Conservation (phyloP, 2,888 invertebrate species). For the Drosophila mettleri region DNA sequence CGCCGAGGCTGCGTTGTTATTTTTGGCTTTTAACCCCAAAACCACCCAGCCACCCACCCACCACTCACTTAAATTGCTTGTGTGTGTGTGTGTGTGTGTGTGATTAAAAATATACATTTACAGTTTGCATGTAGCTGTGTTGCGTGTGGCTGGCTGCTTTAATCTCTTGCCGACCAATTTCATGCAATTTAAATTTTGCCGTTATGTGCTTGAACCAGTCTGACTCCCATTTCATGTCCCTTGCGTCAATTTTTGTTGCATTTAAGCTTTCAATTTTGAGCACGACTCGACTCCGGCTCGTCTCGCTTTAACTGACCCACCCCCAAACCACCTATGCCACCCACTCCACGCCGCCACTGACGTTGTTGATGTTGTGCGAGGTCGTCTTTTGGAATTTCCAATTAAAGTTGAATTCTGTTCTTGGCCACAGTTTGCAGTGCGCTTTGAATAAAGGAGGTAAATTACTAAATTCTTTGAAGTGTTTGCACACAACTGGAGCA, state of each 20-base stretch:
- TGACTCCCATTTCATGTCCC: conserved; percentile 21
- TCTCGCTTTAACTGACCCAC: conserved; percentile 51
- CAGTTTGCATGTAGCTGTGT: conserved; percentile 13
- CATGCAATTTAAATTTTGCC: conserved; percentile 67
- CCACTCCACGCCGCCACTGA: neutral
- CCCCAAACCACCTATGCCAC: neutral
- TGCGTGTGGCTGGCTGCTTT: conserved; percentile 58
- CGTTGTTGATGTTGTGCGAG: conserved; percentile 59
- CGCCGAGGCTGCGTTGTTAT: conserved; percentile 57
- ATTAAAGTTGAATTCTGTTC: conserved; percentile 43
- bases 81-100: conserved; percentile 26
- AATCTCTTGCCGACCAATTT: conserved; percentile 73
- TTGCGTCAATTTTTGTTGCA: conserved; percentile 55
- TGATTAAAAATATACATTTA: conserved; percentile 10
- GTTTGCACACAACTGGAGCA: neutral
- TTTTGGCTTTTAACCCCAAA: conserved; percentile 74
- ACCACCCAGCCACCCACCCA: conserved; percentile 21
- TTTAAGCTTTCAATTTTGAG: conserved; percentile 64
- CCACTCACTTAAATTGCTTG: conserved; percentile 66
- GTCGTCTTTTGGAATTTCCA: conserved; percentile 51
- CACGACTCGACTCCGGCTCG: conserved; percentile 7
- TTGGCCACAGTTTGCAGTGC: conserved; percentile 7
- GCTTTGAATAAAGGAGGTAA: conserved; percentile 1
- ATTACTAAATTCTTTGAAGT: conserved; percentile 3
- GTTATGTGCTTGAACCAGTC: conserved; percentile 43